phyloP scores from a whole-genome alignment of 35 echinoderm and acorn worm genomes.

The Patiria miniata region DNA sequence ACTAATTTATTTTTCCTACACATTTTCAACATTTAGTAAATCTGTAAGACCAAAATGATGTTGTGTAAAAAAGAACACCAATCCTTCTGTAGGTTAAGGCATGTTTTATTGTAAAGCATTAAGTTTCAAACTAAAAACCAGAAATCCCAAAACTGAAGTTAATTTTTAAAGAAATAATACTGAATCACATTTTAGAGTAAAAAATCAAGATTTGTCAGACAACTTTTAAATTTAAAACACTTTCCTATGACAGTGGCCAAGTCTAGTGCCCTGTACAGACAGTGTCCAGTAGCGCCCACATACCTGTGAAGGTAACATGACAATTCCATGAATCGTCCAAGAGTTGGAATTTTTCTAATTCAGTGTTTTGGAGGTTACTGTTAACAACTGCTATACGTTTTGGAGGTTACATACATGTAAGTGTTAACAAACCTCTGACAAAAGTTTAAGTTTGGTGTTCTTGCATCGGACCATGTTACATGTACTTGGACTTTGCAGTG shows the following conservation, averaged over 20 bases:
- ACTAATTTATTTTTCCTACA: too few relatives aligned
- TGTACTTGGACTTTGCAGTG: too few relatives aligned
- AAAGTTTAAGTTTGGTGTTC: neutral
- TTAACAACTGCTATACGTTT: neutral
- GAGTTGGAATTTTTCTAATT: neutral
- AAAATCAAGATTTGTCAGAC: neutral
- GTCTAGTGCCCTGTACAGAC: neutral
- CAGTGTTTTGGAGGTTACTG: neutral
- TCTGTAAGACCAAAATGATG: too few relatives aligned
- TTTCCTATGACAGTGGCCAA: neutral
- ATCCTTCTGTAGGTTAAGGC: neutral
- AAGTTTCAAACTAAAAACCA: conserved; percentile 7
- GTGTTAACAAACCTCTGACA: neutral
- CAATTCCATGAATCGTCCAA: neutral
- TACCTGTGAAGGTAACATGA: neutral
- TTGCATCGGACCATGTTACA: too few relatives aligned
- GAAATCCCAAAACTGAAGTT: neutral
- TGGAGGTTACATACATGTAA: neutral
- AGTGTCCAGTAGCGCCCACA: neutral
- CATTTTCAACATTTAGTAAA: too few relatives aligned
- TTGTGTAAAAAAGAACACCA: too few relatives aligned
- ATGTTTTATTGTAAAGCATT: neutral
- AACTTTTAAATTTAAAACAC: neutral
- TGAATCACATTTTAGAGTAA: neutral
- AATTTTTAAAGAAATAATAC: neutral